These are phyloP conservation scores for Choristoneura rosaceana DNA, from an alignment of 2,888 invertebrate species.

Conservation along the genomic window DNA sequence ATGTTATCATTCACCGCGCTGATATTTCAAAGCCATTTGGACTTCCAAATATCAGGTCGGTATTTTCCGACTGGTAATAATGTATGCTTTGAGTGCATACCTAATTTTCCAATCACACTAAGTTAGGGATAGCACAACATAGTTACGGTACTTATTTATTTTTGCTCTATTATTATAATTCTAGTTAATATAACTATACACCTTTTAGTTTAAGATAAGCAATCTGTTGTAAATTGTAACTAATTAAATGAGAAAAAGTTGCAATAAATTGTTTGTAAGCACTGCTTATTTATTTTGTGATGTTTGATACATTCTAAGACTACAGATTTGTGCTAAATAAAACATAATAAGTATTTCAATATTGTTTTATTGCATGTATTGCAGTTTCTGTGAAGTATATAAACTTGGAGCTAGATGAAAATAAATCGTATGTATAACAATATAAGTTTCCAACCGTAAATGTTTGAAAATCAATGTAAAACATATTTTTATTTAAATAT, in stretches of 20 bases:
- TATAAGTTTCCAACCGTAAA: neutral
- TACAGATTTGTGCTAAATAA: constrained; percentile 23
- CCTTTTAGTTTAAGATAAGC: neutral
- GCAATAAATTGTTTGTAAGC: neutral
- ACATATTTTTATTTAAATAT: neutral
- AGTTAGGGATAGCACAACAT: neutral
- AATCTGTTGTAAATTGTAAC: neutral
- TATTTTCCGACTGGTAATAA: too few relatives aligned
- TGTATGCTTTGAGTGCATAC: neutral
- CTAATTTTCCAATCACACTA: constrained; percentile 11
- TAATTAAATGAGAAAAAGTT: neutral
- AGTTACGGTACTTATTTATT: constrained; percentile 2
- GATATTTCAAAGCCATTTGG: too few relatives aligned
- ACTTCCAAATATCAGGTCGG: too few relatives aligned
- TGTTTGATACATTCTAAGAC: constrained; percentile 15
- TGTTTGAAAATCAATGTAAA: neutral
- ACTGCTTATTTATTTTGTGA: constrained; percentile 4
- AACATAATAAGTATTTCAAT: constrained; percentile 15
- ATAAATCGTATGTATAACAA: neutral
- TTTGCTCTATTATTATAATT: neutral
- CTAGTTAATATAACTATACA: constrained; percentile 4
- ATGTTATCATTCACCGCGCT: too few relatives aligned
- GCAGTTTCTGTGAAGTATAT: neutral
- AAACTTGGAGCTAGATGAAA: neutral
- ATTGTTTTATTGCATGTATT: constrained; percentile 25